Evolutionary conservation across 2,113 vertebrate species (phyloP), one percentile per base, ranked within the genome.

Genomic region (Bungarus multicinctus): DNA sequence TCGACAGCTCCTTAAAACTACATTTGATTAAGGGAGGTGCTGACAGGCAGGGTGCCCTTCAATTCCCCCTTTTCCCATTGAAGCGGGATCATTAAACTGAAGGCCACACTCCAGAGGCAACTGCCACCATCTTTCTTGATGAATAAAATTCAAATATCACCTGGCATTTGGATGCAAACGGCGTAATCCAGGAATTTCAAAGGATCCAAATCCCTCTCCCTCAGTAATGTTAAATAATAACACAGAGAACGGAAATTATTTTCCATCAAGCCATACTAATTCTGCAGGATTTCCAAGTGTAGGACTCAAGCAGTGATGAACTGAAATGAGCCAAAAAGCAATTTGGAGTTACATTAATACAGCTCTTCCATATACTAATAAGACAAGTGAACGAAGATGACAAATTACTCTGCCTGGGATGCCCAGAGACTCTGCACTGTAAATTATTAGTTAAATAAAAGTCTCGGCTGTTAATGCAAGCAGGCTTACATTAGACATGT

Each of bases 401-500:
- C 91, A 94, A 94, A 94, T 92, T 88, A 50, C 91, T 92, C 39
- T 94, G 45, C 47, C 85, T 45, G 43, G 81, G 52, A 87, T 52
- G 34, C 23, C 0, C 43, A 47, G 34, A 92, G 93, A 50, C 69
- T 92, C 93, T 90, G 91, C 81, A 87, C 39, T 87, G 58, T 69
- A 92, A 90, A 87, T 92, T 89, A 90, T 94, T 92, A 94, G 52
- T 92, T 92, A 92, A 92, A 94, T 86, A 89, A 90, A 94, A 92
- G 57, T 85, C 57, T n/a, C 16, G 50, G 47, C 74, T 12, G n/a
- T 58, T 92, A 88, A 87, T 87, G 88, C 58, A 92, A 90, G 74
- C 34, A 30, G 74, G 87, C 47, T 64, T 93, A 86, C 88, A n/a
- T n/a, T n/a, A n/a, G n/a, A n/a, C n/a, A 4, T 86, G 90, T 93